phyloP scores from a whole-genome alignment of 2,888 invertebrate genomes.

The Polymixis flavicincta region DNA sequence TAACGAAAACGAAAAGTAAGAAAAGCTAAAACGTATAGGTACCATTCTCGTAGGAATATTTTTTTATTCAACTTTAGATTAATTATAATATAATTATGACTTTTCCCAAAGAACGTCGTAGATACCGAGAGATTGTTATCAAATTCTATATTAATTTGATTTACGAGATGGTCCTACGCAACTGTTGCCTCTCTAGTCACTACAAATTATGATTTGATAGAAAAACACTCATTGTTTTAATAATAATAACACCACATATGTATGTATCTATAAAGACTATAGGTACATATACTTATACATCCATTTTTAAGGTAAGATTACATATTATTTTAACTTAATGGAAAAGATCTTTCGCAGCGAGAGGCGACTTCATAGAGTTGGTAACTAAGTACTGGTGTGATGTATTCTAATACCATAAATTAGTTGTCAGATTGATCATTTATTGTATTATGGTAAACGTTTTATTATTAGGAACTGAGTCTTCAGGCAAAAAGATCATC shows the following conservation, averaged over 20 bases:
- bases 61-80: not conserved
- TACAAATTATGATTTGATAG: not conserved
- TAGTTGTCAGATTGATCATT: not conserved
- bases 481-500: constrained; percentile 6
- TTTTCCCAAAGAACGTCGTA: not conserved
- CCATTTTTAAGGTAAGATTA: not conserved
- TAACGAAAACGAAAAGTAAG: not conserved
- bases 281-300: not conserved
- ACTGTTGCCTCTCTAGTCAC: not conserved
- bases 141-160: not conserved
- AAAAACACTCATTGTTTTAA: not conserved
- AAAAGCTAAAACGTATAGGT: not conserved
- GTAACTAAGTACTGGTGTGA: not conserved
- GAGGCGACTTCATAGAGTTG: not conserved
- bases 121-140: too few species aligned
- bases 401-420: not conserved
- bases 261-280: not conserved
- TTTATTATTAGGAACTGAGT: constrained; percentile 1
- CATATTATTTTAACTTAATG: not conserved
- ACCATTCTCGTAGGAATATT: not conserved
- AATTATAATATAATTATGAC: not conserved
- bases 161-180: not conserved
- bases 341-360: not conserved
- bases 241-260: not conserved
- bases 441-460: not conserved